Percentiles rank a stretch among this genome's conserved stretches.
phyloP scores from a whole-genome alignment of 2,888 invertebrate genomes.

The Rotaria macrura region DNA sequence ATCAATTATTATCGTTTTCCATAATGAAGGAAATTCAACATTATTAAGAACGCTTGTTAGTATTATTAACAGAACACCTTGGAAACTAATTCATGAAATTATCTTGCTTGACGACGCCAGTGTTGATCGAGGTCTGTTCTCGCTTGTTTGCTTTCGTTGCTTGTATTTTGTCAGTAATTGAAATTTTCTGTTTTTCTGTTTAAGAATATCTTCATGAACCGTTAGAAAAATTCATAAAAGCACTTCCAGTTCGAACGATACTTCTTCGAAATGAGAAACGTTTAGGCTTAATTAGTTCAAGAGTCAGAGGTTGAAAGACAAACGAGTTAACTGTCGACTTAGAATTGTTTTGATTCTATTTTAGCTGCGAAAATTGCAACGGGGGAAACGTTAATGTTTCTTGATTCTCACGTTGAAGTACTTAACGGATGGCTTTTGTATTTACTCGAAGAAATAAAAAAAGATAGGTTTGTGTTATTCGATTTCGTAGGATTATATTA shows the following conservation, averaged over 20 bases:
- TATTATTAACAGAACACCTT: constrained; percentile 42
- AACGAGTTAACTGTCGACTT: neutral
- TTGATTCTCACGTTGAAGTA: constrained; percentile 96
- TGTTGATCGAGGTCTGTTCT: constrained; percentile 34
- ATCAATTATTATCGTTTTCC: constrained; percentile 32
- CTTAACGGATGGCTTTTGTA: constrained; percentile 97
- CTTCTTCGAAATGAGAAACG: constrained; percentile 79
- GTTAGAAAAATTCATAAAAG: constrained; percentile 76
- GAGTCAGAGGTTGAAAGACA: constrained; percentile 60
- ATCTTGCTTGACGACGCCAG: constrained; percentile 43
- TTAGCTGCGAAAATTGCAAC: constrained; percentile 41
- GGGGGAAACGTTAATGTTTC: constrained; percentile 81
- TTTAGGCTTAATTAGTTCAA: constrained; percentile 86
- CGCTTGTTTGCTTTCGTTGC: too few species aligned
- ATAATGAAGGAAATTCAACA: constrained; percentile 34
- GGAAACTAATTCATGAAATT: constrained; percentile 40
- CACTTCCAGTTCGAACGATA: constrained; percentile 69
- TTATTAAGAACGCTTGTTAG: constrained; percentile 40
- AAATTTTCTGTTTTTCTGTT: neutral
- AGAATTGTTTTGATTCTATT: neutral
- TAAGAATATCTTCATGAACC: constrained; percentile 65
- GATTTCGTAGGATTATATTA: too few species aligned
- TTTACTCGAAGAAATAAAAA: constrained; percentile 74
- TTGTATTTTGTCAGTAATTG: neutral
- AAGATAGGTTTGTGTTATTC: constrained; percentile 56